These are phyloP conservation scores for Orchestia grillus DNA, from an alignment of 1,140 invertebrate genomes.

Conservation along the genomic window DNA sequence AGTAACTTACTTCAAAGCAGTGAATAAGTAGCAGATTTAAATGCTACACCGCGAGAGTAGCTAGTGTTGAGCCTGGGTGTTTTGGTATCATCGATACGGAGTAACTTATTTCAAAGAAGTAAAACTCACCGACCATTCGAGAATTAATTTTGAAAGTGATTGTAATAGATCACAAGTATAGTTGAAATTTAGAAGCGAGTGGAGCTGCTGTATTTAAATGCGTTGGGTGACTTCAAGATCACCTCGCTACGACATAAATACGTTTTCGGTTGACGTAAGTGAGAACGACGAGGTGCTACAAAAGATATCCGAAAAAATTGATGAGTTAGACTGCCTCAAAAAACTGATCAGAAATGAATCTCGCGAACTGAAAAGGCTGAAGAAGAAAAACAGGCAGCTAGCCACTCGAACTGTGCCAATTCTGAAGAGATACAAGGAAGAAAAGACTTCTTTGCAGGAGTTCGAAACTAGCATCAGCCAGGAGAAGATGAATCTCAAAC, in stretches of 20 bases:
- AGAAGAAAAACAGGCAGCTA: neutral
- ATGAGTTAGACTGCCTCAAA: neutral
- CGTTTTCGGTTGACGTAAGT: neutral
- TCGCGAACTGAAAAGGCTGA: neutral
- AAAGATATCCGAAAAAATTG: neutral
- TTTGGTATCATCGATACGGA: neutral
- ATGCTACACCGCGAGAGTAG: neutral
- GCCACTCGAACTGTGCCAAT: neutral
- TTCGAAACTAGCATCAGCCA: neutral
- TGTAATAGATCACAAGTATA: neutral
- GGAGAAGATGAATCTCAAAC: neutral
- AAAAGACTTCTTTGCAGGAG: neutral
- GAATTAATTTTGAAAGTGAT: neutral
- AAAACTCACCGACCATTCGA: neutral
- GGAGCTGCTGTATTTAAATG: neutral
- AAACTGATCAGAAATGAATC: neutral
- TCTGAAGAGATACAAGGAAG: neutral
- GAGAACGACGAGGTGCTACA: neutral
- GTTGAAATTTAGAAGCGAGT: neutral
- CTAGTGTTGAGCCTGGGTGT: neutral
- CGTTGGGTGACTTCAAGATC: neutral
- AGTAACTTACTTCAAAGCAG: neutral
- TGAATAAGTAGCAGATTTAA: neutral
- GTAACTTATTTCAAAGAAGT: neutral
- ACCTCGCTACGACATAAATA: neutral